Percentiles rank a stretch among this genome's conserved stretches.
phyloP scores from a whole-genome alignment of 2,797 vertebrate genomes.

The Pseudopleuronectes americanus region DNA sequence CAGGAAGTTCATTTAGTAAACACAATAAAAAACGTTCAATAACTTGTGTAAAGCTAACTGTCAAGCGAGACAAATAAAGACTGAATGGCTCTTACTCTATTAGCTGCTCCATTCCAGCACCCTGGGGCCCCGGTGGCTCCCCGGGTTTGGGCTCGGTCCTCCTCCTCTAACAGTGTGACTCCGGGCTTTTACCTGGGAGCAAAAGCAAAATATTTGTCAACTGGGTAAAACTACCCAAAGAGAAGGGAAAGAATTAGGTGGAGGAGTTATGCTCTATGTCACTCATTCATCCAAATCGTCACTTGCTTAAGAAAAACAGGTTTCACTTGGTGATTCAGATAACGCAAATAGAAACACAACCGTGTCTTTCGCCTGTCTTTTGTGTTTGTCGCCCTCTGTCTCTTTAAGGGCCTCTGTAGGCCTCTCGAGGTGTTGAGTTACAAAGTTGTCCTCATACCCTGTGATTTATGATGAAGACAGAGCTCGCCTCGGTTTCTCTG shows the following conservation, averaged over 20 bases:
- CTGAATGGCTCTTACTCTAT: constrained; percentile 72
- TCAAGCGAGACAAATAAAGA: constrained; percentile 31
- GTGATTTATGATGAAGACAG: constrained; percentile 68
- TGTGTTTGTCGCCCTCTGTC: constrained; percentile 38
- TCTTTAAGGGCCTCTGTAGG: constrained; percentile 50
- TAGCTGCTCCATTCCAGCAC: constrained; percentile 79
- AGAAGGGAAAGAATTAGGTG: background rate
- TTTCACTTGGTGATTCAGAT: background rate
- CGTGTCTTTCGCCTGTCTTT: constrained; percentile 28
- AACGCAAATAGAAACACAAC: background rate
- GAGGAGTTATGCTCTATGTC: background rate
- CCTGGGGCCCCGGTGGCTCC: constrained; percentile 47
- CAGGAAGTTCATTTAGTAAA: constrained; percentile 72
- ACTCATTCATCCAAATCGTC: constrained; percentile 22
- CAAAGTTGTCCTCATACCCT: constrained; percentile 60
- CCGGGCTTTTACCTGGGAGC: constrained; percentile 43
- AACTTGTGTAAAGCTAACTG: constrained; percentile 24
- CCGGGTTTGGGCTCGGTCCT: constrained; percentile 42
- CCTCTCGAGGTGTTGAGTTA: constrained; percentile 72
- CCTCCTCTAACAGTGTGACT: constrained; percentile 32
- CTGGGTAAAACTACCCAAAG: constrained; percentile 3
- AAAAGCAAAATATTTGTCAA: constrained; percentile 36
- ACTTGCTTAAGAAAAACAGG: constrained; percentile 12
- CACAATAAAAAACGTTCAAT: constrained; percentile 62
- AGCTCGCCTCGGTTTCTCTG: constrained; percentile 21